These are phyloP conservation scores for Rapana venosa DNA, from an alignment of 2,888 invertebrate species.

Conservation along the genomic window DNA sequence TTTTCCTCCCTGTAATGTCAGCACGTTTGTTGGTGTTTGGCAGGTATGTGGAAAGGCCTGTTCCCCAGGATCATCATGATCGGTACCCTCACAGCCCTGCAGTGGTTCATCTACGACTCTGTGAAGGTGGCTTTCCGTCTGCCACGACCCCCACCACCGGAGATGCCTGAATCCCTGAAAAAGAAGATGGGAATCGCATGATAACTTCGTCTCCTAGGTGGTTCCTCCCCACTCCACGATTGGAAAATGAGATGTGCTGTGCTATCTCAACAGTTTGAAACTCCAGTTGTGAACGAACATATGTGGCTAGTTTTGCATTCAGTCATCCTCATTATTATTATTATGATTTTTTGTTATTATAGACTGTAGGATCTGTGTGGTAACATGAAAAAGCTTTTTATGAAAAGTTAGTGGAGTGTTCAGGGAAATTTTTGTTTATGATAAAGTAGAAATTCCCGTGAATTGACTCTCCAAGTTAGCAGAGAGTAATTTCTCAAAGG, in stretches of 20 bases:
- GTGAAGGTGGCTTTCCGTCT: conserved; percentile 88
- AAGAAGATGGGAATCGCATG: conserved; percentile 63
- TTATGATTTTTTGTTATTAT: neutral
- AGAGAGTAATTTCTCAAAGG: neutral
- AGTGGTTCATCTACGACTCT: conserved; percentile 96
- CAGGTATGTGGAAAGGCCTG: conserved; percentile 90
- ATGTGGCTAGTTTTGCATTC: neutral
- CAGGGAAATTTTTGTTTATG: neutral
- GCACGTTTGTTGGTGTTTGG: conserved; percentile 53
- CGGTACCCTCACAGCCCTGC: conserved; percentile 93
- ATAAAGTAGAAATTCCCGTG: too few relatives aligned
- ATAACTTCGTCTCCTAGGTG: neutral
- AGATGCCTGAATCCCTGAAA: conserved; percentile 88
- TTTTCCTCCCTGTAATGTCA: too few relatives aligned
- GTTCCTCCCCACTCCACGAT: neutral
- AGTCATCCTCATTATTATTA: neutral
- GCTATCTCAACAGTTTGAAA: conserved; percentile 9
- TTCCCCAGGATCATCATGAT: conserved; percentile 94
- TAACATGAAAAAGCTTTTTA: neutral
- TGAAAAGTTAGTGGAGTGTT: neutral
- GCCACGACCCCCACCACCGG: conserved; percentile 96
- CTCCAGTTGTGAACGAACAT: conserved; percentile 13
- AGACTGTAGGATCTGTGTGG: too few relatives aligned
- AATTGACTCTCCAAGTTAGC: neutral
- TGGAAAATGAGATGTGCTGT: conserved; percentile 31